Conservation (phyloP, 1,140 invertebrate genomes). For the Cydia pomonella region DNA sequence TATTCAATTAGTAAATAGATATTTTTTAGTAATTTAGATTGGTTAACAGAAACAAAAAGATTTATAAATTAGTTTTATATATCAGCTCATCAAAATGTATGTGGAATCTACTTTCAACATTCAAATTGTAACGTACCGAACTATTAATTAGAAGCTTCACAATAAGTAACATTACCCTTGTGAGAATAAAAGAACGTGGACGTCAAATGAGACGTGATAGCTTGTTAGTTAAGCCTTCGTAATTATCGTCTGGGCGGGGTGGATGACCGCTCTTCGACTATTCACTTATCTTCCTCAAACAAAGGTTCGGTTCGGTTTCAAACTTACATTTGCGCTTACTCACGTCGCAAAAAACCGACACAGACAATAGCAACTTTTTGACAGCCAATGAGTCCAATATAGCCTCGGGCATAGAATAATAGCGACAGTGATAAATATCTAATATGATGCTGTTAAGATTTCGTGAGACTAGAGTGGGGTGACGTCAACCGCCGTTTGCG, state of each 20-base stretch:
- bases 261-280: conserved; percentile 61
- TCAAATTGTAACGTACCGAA: background rate
- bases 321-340: conserved; percentile 66
- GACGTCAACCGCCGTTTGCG: conserved; percentile 27
- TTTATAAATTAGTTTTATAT: no score
- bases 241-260: conserved; percentile 62
- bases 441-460: conserved; percentile 23
- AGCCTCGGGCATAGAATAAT: conserved; percentile 38
- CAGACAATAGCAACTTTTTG: conserved; percentile 38
- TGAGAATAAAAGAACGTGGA: conserved; percentile 27
- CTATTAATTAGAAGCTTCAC: conserved; percentile 2
- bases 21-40: no score
- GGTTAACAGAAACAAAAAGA: no score
- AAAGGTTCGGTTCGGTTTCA: conserved; percentile 51
- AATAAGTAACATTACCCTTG: conserved; percentile 23
- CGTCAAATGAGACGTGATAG: conserved; percentile 43
- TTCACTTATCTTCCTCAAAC: conserved; percentile 73
- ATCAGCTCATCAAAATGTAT: background rate
- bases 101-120: background rate
- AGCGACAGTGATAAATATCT: conserved; percentile 45
- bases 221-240: conserved; percentile 63
- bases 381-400: conserved; percentile 51
- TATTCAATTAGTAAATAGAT: no score
- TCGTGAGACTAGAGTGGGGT: conserved; percentile 22
- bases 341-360: conserved; percentile 53